Conservation (phyloP, 2,797 vertebrate genomes). For the Alfaro cultratus region DNA sequence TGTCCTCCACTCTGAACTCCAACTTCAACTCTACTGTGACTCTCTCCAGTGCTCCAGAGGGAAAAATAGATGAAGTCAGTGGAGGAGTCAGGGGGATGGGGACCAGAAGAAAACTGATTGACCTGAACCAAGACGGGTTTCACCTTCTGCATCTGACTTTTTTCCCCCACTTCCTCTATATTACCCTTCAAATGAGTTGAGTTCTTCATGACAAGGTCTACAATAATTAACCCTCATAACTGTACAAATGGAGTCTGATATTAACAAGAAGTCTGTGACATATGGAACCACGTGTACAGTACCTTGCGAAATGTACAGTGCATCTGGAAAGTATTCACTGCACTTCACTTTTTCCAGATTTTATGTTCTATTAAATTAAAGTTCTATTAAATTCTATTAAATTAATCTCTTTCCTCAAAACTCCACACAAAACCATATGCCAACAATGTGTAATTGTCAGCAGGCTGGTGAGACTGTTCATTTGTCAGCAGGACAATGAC, state of each 20-base stretch:
- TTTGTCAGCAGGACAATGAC: too few relatives aligned
- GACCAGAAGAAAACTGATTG: slow-evolving; percentile 46
- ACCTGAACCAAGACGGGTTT: slow-evolving; percentile 46
- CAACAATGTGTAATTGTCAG: too few relatives aligned
- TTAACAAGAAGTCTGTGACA: slow-evolving; percentile 43
- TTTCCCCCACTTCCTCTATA: slow-evolving; percentile 18
- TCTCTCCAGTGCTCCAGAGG: slow-evolving; percentile 19
- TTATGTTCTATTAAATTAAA: too few relatives aligned
- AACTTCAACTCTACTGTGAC: slow-evolving; percentile 30
- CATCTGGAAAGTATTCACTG: background rate
- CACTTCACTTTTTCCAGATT: too few relatives aligned
- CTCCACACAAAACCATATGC: too few relatives aligned
- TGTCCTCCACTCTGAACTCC: slow-evolving; percentile 45
- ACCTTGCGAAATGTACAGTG: slow-evolving; percentile 11
- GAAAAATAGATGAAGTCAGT: slow-evolving; percentile 17
- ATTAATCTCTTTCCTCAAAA: too few relatives aligned
- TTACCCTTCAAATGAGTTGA: slow-evolving; percentile 56
- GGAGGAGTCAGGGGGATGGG: slow-evolving; percentile 12
- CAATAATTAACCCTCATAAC: slow-evolving; percentile 61
- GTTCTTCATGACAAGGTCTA: slow-evolving; percentile 43
- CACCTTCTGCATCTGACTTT: slow-evolving; percentile 26
- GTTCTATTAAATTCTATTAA: too few relatives aligned
- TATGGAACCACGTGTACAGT: slow-evolving; percentile 16
- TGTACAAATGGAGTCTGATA: slow-evolving; percentile 47
- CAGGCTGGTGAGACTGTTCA: too few relatives aligned